These are phyloP conservation scores for Drosophila algonquin DNA, from an alignment of 2,888 invertebrate genomes.

Conservation along the genomic window DNA sequence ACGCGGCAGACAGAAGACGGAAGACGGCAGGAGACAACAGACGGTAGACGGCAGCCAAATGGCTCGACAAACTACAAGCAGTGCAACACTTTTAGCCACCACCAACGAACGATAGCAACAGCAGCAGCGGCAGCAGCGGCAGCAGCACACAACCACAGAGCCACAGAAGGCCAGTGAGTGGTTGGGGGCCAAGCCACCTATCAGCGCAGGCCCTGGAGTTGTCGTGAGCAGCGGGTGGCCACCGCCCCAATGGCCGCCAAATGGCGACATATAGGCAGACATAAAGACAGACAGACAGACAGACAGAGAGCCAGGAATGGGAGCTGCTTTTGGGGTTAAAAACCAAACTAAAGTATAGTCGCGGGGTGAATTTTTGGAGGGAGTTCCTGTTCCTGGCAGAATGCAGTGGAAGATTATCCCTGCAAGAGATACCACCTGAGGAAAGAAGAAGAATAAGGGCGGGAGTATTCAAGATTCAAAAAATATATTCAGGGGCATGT, in stretches of 20 bases:
- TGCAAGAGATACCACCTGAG: background rate
- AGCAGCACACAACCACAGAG: background rate
- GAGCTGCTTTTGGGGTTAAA: background rate
- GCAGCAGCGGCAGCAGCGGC: background rate
- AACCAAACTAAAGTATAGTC: background rate
- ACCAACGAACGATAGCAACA: constrained; percentile 5
- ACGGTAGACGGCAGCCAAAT: constrained; percentile 51
- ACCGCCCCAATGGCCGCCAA: constrained; percentile 61
- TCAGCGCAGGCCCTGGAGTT: constrained; percentile 47
- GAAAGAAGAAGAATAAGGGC: too few relatives aligned
- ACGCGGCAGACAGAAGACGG: constrained; percentile 15
- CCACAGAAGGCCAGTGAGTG: background rate
- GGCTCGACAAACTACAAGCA: constrained; percentile 69
- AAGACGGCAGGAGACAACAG: constrained; percentile 16
- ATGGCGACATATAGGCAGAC: constrained; percentile 8
- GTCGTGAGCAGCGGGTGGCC: constrained; percentile 74
- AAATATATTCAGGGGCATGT: background rate
- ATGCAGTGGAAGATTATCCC: background rate
- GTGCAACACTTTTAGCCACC: constrained; percentile 64
- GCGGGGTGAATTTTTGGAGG: background rate
- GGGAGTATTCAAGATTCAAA: too few relatives aligned
- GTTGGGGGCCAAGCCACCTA: constrained; percentile 50
- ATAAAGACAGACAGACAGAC: background rate
- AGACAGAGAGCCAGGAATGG: background rate
- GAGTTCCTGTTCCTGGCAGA: too few relatives aligned